Evolutionary conservation across 2,113 vertebrate species (phyloP).

Genomic region (Antigone vipio): DNA sequence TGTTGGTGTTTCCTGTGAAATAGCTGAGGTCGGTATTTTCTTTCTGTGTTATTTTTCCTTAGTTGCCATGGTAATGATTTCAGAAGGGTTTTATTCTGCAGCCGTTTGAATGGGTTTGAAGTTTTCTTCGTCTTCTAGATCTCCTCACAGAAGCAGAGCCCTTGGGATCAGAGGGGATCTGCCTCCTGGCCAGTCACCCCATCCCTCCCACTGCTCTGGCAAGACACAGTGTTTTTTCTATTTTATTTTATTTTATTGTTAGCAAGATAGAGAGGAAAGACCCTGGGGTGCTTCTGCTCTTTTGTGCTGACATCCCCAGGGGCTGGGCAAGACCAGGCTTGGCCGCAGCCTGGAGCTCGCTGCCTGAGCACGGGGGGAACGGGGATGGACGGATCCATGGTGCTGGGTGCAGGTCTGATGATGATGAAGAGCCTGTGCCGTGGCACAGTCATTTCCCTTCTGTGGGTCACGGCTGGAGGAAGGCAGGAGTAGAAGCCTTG

Average conservation of each 20-base stretch:
- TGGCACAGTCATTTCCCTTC: not conserved
- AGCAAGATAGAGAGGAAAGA: not conserved
- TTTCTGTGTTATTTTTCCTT: constrained; percentile 56
- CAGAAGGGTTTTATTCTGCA: constrained; percentile 37
- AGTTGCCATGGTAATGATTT: constrained; percentile 68
- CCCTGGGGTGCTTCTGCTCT: not conserved
- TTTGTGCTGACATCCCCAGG: not conserved
- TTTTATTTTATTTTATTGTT: constrained; percentile 6
- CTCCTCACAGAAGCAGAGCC: not conserved
- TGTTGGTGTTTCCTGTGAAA: constrained; percentile 65
- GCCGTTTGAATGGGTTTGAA: constrained; percentile 19
- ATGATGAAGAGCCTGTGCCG: not conserved
- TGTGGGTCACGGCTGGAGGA: not conserved
- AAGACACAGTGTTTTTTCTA: not conserved
- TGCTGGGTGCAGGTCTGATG: not conserved
- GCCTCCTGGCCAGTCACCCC: not conserved
- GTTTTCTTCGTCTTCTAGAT: constrained; percentile 28
- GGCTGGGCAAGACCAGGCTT: not conserved
- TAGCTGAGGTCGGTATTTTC: constrained; percentile 58
- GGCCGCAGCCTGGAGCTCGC: rapidly evolving
- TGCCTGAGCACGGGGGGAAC: not conserved
- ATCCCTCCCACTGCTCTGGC: not conserved
- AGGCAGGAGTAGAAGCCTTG: not conserved
- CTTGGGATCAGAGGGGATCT: not conserved
- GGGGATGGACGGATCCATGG: not conserved